A percentile compares a stretch with the other conserved stretches of the same genome.
Conservation (phyloP, 2,888 invertebrate species). For the Amphipoea lucens region DNA sequence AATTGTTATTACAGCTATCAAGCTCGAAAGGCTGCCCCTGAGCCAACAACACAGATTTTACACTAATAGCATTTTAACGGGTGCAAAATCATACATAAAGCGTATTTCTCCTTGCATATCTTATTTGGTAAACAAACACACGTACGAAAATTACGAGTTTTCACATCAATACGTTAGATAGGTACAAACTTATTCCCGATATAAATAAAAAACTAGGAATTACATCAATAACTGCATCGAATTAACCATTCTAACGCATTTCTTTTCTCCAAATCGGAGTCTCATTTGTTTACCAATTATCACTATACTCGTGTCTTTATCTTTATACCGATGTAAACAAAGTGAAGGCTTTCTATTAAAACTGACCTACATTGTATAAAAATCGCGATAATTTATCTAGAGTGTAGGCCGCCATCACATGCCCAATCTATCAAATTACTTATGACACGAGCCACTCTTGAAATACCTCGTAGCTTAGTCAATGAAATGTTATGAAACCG, state of each 20-base stretch:
- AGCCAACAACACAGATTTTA: slow-evolving; percentile 23
- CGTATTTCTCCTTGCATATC: background rate
- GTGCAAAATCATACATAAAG: slow-evolving; percentile 13
- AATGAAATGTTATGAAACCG: slow-evolving; percentile 61
- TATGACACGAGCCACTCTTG: slow-evolving; percentile 55
- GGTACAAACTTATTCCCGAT: background rate
- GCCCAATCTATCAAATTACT: slow-evolving; percentile 61
- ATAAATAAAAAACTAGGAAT: background rate
- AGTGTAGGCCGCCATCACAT: slow-evolving; percentile 56
- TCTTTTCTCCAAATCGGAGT: background rate
- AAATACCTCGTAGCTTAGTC: slow-evolving; percentile 49
- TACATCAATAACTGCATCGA: background rate
- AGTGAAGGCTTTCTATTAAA: slow-evolving; percentile 69
- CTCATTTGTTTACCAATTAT: slow-evolving; percentile 7
- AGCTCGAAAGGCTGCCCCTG: slow-evolving; percentile 56
- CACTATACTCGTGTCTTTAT: slow-evolving; percentile 23
- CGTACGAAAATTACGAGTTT: background rate
- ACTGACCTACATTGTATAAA: slow-evolving; percentile 71
- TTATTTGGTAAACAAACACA: background rate
- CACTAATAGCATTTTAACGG: slow-evolving; percentile 3
- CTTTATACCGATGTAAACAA: slow-evolving; percentile 48
- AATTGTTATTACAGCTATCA: slow-evolving; percentile 54
- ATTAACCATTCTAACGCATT: background rate
- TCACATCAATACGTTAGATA: background rate
- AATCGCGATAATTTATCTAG: slow-evolving; percentile 57